A percentile compares a stretch with the other conserved stretches of the same genome.
Conservation (phyloP, 2,888 invertebrate genomes). For the Herminia tarsipennalis region DNA sequence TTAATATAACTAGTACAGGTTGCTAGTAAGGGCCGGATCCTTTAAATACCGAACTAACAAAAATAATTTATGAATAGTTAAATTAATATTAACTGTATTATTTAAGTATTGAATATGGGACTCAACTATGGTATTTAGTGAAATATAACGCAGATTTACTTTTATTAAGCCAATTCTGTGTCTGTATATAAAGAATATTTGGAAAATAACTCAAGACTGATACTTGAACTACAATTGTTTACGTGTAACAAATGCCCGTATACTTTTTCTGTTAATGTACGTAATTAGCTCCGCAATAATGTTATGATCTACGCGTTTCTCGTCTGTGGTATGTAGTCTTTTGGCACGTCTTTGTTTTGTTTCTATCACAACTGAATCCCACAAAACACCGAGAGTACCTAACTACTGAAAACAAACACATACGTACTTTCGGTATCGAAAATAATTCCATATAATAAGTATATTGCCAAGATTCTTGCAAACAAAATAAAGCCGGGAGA, state of each 20-base stretch:
- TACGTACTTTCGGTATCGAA: too few relatives aligned
- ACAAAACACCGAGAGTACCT: background rate
- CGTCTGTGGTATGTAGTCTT: slow-evolving; percentile 2
- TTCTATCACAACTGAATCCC: background rate
- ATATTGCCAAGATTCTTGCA: too few relatives aligned
- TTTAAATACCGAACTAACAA: slow-evolving; percentile 58
- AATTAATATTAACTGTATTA: slow-evolving; percentile 68
- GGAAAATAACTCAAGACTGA: slow-evolving; percentile 76
- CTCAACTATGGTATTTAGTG: slow-evolving; percentile 83
- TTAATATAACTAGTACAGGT: slow-evolving; percentile 64
- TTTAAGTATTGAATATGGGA: slow-evolving; percentile 80
- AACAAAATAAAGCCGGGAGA: too few relatives aligned
- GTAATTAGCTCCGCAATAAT: slow-evolving; percentile 11
- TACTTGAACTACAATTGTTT: slow-evolving; percentile 58
- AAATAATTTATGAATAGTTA: slow-evolving; percentile 66
- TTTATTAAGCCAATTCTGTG: slow-evolving; percentile 64
- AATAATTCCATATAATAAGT: too few relatives aligned
- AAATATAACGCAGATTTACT: slow-evolving; percentile 64
- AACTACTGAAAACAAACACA: too few relatives aligned
- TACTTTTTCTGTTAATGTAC: slow-evolving; percentile 29
- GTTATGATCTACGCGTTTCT: background rate
- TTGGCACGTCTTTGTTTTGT: background rate
- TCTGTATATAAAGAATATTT: slow-evolving; percentile 75
- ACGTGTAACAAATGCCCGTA: slow-evolving; percentile 32
- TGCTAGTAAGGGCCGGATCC: slow-evolving; percentile 78